Conservation (phyloP, 2,888 invertebrate genomes). For the Heterodera filipjevi region DNA sequence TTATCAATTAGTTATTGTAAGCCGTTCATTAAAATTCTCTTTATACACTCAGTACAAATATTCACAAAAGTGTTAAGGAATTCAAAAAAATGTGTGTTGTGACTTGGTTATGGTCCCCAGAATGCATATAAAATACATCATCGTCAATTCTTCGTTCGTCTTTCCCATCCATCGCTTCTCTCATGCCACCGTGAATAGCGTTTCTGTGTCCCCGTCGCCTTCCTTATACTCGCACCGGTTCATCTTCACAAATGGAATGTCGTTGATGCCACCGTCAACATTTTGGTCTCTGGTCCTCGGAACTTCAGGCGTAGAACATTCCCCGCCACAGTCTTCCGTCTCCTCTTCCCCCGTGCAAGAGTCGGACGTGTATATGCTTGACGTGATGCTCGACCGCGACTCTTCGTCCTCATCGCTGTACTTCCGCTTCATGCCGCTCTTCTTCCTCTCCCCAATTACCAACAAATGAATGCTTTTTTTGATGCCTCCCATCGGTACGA, state of each 20-base stretch:
- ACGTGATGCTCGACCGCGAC: slow-evolving; percentile 9
- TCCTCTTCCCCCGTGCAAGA: not conserved
- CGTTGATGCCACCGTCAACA: not conserved
- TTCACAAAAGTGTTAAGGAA: no score
- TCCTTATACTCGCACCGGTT: not conserved
- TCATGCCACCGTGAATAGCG: no score
- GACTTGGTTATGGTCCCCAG: no score
- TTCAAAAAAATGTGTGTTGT: no score
- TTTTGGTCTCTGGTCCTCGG: not conserved
- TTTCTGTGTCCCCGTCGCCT: not conserved
- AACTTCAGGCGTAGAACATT: not conserved
- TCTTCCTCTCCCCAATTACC: not conserved
- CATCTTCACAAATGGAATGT: not conserved
- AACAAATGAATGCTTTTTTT: not conserved
- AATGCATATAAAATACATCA: no score
- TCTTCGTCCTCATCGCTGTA: slow-evolving; percentile 12
- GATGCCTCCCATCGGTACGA: not conserved
- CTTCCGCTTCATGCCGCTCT: not conserved
- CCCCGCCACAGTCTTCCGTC: not conserved
- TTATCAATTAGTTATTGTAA: no score
- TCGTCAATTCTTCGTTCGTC: no score
- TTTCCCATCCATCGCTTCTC: no score
- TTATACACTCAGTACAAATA: no score
- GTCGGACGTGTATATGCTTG: slow-evolving; percentile 15
- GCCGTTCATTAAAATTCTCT: no score